Evolutionary conservation across 1,140 invertebrate genomes (phyloP).

Genomic region (Psix sp.): DNA sequence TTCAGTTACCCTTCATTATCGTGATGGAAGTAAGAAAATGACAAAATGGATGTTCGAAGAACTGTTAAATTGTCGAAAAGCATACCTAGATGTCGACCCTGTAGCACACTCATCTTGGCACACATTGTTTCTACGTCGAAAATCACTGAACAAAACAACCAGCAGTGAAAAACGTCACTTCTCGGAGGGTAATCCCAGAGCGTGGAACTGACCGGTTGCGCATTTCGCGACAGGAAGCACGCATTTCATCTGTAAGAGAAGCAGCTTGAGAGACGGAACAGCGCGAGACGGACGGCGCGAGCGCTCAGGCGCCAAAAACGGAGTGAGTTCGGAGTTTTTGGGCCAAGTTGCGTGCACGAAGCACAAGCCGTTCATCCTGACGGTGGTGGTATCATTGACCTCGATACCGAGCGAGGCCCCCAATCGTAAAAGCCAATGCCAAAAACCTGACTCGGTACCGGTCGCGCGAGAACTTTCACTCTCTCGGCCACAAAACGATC

Average conservation of each 20-base stretch:
- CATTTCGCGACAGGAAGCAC: too few species aligned
- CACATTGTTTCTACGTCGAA: constrained; percentile 66
- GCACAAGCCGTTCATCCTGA: constrained; percentile 63
- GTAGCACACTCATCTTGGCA: constrained; percentile 76
- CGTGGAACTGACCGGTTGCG: too few species aligned
- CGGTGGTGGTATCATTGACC: constrained; percentile 75
- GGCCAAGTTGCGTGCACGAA: constrained; percentile 64
- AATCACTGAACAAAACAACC: constrained; percentile 27
- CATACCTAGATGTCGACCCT: constrained; percentile 76
- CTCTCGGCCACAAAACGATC: constrained; percentile 55
- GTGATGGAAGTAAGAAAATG: background rate
- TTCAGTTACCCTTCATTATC: too few species aligned
- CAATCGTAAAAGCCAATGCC: constrained; percentile 74
- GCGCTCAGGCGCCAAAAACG: constrained; percentile 46
- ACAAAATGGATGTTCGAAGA: background rate
- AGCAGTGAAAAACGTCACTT: too few species aligned
- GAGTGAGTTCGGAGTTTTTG: constrained; percentile 69
- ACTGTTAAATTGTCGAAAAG: too few species aligned
- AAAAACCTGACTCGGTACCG: constrained; percentile 68
- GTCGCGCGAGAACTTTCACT: constrained; percentile 72
- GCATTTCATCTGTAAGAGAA: too few species aligned
- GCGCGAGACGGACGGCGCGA: background rate
- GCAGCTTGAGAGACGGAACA: background rate
- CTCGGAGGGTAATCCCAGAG: too few species aligned
- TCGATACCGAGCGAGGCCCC: constrained; percentile 72